Evolutionary conservation across 2,888 invertebrate genomes (phyloP).

Genomic region (Ophioninae sp.): DNA sequence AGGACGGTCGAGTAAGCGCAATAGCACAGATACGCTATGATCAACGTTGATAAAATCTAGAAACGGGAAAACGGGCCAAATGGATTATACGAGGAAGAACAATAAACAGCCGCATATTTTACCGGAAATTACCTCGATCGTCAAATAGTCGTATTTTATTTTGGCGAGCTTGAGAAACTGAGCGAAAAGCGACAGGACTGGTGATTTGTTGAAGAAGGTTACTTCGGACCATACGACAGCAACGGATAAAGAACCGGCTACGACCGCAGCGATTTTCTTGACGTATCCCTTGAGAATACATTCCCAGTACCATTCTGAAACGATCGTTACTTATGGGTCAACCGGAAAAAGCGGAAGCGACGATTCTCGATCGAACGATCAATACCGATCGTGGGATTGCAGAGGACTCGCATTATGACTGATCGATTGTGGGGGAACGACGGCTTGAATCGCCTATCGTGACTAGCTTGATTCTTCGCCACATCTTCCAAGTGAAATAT

Average conservation of each 20-base stretch:
- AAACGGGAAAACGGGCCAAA: background rate
- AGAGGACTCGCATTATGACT: slow-evolving; percentile 84
- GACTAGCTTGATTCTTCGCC: slow-evolving; percentile 87
- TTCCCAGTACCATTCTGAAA: slow-evolving; percentile 97
- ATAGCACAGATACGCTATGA: slow-evolving; percentile 97
- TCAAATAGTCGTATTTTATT: slow-evolving; percentile 93
- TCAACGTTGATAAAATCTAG: slow-evolving; percentile 92
- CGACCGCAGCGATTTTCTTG: slow-evolving; percentile 87
- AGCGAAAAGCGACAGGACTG: slow-evolving; percentile 98
- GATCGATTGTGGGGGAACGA: slow-evolving; percentile 87
- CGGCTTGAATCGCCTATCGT: slow-evolving; percentile 85
- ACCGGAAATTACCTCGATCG: slow-evolving; percentile 89
- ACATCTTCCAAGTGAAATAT: slow-evolving; percentile 94
- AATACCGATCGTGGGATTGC: slow-evolving; percentile 86
- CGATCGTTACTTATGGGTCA: slow-evolving; percentile 44
- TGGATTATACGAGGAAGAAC: background rate
- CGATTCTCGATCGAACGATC: slow-evolving; percentile 23
- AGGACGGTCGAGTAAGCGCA: slow-evolving; percentile 99
- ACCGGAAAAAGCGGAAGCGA: slow-evolving; percentile 15
- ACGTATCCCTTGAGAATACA: slow-evolving; percentile 91
- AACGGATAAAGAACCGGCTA: slow-evolving; percentile 90
- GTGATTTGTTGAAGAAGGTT: slow-evolving; percentile 96
- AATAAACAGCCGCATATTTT: background rate
- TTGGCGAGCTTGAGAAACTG: slow-evolving; percentile 93
- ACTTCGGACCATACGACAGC: slow-evolving; percentile 99